Percentiles rank a stretch among this genome's conserved stretches.
Conservation (phyloP, 2,113 vertebrate species). For the Ibidorhyncha struthersii region DNA sequence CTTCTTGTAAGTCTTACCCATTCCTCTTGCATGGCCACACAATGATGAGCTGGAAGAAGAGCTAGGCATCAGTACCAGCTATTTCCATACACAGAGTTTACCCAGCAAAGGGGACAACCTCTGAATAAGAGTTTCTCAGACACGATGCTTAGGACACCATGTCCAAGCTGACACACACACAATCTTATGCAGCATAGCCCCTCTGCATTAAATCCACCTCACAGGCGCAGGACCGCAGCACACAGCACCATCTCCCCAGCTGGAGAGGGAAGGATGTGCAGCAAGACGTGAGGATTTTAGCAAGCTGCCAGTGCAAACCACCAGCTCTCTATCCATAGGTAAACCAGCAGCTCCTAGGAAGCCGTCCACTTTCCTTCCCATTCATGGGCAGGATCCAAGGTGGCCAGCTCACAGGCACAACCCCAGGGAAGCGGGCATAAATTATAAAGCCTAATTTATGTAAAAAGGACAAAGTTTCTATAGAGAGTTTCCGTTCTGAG, state of each 20-base stretch:
- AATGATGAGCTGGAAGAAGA: neutral
- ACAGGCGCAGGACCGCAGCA: fast-evolving
- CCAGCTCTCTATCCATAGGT: neutral
- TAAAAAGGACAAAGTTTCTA: neutral
- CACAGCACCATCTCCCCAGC: neutral
- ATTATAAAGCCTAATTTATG: neutral
- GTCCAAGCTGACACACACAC: neutral
- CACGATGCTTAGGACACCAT: fast-evolving
- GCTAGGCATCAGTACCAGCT: neutral
- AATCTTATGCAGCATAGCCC: neutral
- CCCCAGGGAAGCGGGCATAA: neutral
- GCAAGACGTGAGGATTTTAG: neutral
- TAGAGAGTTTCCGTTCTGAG: neutral
- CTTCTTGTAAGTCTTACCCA: fast-evolving
- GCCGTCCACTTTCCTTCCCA: neutral
- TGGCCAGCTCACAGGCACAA: neutral
- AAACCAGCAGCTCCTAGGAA: neutral
- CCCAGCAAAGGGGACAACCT: neutral
- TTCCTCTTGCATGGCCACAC: no score
- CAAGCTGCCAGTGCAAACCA: neutral
- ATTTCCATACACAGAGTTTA: neutral
- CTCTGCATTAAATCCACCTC: fast-evolving
- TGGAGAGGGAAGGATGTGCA: neutral
- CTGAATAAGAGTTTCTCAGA: neutral
- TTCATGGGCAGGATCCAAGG: neutral